These are phyloP conservation scores for Leptobrachium leishanense DNA, from an alignment of 2,113 vertebrate genomes.

Conservation along the genomic window DNA sequence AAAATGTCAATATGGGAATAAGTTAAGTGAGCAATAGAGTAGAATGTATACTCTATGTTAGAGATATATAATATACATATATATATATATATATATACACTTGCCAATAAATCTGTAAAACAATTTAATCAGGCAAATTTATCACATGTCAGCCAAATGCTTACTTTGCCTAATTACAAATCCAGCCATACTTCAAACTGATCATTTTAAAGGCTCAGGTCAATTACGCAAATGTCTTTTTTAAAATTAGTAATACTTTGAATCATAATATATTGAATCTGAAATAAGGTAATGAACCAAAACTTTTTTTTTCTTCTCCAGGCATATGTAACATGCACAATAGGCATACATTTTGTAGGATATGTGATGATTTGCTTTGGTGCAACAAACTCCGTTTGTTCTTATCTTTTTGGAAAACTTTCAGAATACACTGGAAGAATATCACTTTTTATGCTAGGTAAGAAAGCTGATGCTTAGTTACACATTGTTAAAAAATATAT, in stretches of 20 bases:
- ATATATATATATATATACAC: too few relatives aligned
- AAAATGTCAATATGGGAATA: too few relatives aligned
- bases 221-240: too few relatives aligned
- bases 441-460: constrained; percentile 79
- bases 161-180: too few relatives aligned
- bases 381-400: constrained; percentile 78
- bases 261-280: too few relatives aligned
- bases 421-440: constrained; percentile 75
- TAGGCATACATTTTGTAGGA: constrained; percentile 86
- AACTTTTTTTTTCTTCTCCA: constrained; percentile 53
- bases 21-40: too few relatives aligned
- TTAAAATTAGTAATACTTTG: not conserved
- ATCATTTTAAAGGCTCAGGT: not conserved
- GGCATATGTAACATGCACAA: constrained; percentile 84
- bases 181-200: not conserved
- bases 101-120: too few relatives aligned
- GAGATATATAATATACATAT: too few relatives aligned
- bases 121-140: too few relatives aligned
- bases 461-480: constrained; percentile 26
- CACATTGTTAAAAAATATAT: not conserved
- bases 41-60: too few relatives aligned
- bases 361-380: constrained; percentile 93
- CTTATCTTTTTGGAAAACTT: constrained; percentile 77
- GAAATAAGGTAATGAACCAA: too few relatives aligned
- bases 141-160: too few relatives aligned